Evolutionary conservation across 2,113 vertebrate genomes (phyloP).

Genomic region (Mionectes macconnelli): DNA sequence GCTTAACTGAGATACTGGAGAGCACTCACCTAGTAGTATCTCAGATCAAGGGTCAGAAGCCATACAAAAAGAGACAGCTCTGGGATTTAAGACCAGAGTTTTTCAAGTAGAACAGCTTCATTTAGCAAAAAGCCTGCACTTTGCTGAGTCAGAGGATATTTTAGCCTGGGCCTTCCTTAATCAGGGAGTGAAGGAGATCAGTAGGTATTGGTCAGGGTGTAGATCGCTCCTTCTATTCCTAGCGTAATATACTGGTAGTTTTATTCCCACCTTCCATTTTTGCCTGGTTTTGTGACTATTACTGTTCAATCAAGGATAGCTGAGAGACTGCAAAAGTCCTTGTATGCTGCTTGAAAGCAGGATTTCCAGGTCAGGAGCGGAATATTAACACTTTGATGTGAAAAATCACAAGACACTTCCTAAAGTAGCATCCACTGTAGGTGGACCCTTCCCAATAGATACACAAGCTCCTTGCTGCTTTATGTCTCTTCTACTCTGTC

Average conservation of each 20-base stretch:
- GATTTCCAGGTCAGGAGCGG: background rate
- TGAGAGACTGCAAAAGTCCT: background rate
- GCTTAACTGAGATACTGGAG: background rate
- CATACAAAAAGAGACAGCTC: background rate
- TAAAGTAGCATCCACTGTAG: background rate
- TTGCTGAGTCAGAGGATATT: background rate
- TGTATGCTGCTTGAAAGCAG: background rate
- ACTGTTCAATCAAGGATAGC: background rate
- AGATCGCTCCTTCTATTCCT: background rate
- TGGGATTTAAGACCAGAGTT: background rate
- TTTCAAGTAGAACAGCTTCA: background rate
- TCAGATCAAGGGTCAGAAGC: background rate
- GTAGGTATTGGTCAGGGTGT: background rate
- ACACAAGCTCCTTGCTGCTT: too few species aligned
- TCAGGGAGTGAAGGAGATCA: background rate
- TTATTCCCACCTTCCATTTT: background rate
- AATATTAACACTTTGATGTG: background rate
- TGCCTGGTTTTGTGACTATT: background rate
- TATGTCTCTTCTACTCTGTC: background rate
- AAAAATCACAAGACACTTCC: background rate
- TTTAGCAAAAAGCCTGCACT: background rate
- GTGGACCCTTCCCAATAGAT: background rate
- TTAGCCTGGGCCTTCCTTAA: background rate
- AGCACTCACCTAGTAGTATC: background rate
- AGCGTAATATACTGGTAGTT: background rate